Percentiles rank a stretch among this genome's conserved stretches.
phyloP scores from a whole-genome alignment of 2,888 invertebrate genomes.

The Drosophila demipolita region DNA sequence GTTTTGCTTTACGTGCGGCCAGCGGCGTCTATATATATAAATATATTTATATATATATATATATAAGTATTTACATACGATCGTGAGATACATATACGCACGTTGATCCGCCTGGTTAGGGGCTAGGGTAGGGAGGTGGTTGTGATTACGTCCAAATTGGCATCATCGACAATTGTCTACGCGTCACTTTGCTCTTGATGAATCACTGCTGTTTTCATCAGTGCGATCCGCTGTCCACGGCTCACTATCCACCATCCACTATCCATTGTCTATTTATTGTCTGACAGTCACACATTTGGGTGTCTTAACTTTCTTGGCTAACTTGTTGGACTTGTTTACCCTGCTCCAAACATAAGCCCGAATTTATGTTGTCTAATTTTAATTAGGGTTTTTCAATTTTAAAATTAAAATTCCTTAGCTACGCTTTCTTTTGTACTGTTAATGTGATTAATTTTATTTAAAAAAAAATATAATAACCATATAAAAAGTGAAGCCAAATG shows the following conservation, averaged over 20 bases:
- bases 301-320: neutral
- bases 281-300: neutral
- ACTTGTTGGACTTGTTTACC: neutral
- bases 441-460: neutral
- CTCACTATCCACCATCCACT: neutral
- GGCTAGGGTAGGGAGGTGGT: neutral
- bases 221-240: constrained; percentile 24
- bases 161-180: constrained; percentile 16
- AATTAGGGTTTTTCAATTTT: too few relatives aligned
- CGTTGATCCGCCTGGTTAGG: neutral
- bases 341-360: neutral
- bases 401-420: too few relatives aligned
- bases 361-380: neutral
- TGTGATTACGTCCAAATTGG: constrained; percentile 27
- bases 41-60: neutral
- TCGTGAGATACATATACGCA: constrained; percentile 16
- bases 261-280: constrained; percentile 1
- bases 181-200: constrained; percentile 22
- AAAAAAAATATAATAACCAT: neutral
- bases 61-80: neutral
- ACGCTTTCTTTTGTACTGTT: neutral
- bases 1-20: constrained; percentile 54
- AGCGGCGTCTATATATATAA: neutral
- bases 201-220: neutral
- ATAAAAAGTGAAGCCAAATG: neutral